Conservation (phyloP, 2,113 vertebrate genomes). For the Machaerirhynchus nigripectus region DNA sequence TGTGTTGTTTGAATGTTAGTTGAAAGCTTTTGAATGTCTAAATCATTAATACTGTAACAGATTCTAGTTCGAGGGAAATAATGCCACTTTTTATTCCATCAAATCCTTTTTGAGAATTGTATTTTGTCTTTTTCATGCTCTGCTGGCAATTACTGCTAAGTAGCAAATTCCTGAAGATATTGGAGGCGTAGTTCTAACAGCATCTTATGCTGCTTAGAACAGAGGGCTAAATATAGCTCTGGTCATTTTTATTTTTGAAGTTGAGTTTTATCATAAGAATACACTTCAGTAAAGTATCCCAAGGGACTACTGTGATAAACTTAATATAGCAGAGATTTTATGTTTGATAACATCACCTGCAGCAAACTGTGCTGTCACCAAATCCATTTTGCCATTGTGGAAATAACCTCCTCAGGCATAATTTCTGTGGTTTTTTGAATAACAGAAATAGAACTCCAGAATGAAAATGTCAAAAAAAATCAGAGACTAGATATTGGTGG, state of each 20-base stretch:
- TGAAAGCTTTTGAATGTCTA: background rate
- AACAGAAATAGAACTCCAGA: background rate
- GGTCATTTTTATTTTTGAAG: constrained; percentile 13
- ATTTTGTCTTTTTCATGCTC: background rate
- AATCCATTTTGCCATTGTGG: background rate
- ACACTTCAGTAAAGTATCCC: background rate
- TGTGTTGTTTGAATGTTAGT: background rate
- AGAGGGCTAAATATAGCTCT: background rate
- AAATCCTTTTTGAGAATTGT: background rate
- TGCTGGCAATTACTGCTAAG: background rate
- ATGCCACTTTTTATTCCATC: background rate
- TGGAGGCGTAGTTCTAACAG: background rate
- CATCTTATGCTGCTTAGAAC: background rate
- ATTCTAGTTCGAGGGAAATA: background rate
- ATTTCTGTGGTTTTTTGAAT: background rate
- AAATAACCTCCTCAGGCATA: background rate
- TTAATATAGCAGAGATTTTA: constrained; percentile 11
- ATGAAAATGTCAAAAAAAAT: background rate
- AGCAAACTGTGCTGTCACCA: background rate
- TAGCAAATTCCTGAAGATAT: background rate
- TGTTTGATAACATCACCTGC: background rate
- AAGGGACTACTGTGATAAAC: background rate
- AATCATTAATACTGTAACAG: background rate
- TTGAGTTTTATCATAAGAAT: background rate
- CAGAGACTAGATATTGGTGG: background rate